Percentiles rank a stretch among this genome's conserved stretches.
phyloP scores from a whole-genome alignment of 2,113 vertebrate genomes.

The Lynx canadensis region DNA sequence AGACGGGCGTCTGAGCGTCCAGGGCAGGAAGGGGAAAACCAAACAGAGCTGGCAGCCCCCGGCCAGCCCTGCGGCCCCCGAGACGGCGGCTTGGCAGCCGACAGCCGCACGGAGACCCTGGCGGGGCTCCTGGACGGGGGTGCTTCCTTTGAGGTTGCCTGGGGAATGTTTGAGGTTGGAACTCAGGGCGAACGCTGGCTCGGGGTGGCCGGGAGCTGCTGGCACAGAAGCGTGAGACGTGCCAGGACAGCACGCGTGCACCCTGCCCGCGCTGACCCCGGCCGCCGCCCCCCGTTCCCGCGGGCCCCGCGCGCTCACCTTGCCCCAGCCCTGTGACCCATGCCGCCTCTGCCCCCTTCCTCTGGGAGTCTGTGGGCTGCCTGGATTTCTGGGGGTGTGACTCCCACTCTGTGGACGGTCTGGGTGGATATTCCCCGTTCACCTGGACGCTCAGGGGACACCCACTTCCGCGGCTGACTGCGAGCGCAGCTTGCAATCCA shows the following conservation, averaged over 20 bases:
- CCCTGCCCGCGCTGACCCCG: background rate
- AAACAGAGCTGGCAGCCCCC: conserved; percentile 56
- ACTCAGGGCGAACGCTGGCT: background rate
- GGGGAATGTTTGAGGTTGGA: conserved; percentile 64
- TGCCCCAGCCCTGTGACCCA: rapidly evolving
- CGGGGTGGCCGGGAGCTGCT: background rate
- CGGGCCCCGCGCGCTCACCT: background rate
- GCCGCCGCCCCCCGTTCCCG: background rate
- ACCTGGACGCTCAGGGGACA: rapidly evolving
- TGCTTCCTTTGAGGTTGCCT: conserved; percentile 53
- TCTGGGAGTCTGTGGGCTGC: background rate
- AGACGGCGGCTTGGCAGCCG: conserved; percentile 55
- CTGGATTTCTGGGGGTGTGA: rapidly evolving
- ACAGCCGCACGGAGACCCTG: conserved; percentile 42
- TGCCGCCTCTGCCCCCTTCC: rapidly evolving
- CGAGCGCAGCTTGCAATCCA: rapidly evolving
- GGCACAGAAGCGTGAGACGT: background rate
- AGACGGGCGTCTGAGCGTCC: conserved; percentile 57
- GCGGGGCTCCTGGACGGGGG: conserved; percentile 16
- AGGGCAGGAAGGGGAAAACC: conserved; percentile 69
- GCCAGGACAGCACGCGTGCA: background rate
- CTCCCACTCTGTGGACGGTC: rapidly evolving
- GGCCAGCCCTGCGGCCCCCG: conserved; percentile 28
- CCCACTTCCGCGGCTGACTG: rapidly evolving
- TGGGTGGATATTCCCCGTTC: background rate